Conservation (phyloP, 2,888 invertebrate species). For the Teinopalpus imperialis region DNA sequence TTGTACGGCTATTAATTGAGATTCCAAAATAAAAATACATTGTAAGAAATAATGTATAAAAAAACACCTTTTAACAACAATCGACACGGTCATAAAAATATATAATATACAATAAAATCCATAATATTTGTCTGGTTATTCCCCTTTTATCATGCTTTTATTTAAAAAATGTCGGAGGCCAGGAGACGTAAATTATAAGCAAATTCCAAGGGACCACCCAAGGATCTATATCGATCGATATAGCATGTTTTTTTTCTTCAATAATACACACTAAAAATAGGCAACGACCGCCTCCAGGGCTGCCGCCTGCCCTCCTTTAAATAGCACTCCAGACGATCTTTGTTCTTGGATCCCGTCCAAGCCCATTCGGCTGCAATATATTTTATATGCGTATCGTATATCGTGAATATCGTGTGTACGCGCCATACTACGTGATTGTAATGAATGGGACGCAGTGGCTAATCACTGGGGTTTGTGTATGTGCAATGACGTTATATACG, state of each 20-base stretch:
- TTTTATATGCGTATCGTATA: slow-evolving; percentile 1
- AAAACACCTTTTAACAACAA: no score
- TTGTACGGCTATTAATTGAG: no score
- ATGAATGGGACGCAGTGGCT: slow-evolving; percentile 6
- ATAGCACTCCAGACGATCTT: slow-evolving; percentile 19
- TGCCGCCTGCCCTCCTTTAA: slow-evolving; percentile 10
- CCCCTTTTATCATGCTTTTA: no score
- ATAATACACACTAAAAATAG: slow-evolving; percentile 5
- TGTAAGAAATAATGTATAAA: no score
- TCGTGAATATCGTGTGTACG: slow-evolving; percentile 1
- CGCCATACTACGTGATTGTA: neutral
- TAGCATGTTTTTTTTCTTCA: neutral
- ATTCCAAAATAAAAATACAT: no score
- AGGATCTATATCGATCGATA: neutral
- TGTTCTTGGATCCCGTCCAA: slow-evolving; percentile 13
- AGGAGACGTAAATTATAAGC: no score
- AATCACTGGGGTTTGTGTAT: no score
- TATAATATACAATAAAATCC: no score
- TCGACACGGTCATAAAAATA: neutral
- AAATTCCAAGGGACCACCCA: neutral
- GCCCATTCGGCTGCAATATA: slow-evolving; percentile 1
- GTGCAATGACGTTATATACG: no score
- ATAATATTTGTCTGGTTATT: no score
- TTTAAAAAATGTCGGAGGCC: neutral
- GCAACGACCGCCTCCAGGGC: slow-evolving; percentile 12